Percentiles rank a stretch among this genome's conserved stretches.
Conservation (phyloP, 2,797 vertebrate species). For the Hippopotamyrus pictus region DNA sequence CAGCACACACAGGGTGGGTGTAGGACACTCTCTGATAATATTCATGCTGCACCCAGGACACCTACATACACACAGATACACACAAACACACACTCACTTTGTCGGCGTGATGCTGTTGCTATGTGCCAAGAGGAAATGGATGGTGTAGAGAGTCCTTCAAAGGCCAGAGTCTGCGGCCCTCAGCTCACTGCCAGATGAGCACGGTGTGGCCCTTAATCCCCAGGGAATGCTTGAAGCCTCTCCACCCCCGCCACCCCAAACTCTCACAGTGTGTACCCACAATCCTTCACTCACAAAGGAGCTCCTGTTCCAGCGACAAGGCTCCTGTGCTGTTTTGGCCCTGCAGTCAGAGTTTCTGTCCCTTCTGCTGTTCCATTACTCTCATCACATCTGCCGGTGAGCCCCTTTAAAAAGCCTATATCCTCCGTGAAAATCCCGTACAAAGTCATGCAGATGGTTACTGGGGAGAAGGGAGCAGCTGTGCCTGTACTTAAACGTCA, state of each 20-base stretch:
- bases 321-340: background rate
- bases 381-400: background rate
- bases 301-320: background rate
- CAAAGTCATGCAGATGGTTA: background rate
- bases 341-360: background rate
- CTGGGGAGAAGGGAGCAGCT: background rate
- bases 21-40: background rate
- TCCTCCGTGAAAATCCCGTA: background rate
- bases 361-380: background rate
- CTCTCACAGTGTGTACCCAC: background rate
- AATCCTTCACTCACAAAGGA: constrained; percentile 14
- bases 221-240: constrained; percentile 61
- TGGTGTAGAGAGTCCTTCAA: constrained; percentile 90
- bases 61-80: background rate
- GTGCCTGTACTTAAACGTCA: background rate
- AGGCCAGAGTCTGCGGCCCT: constrained; percentile 94
- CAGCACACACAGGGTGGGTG: background rate
- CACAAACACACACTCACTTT: background rate
- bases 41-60: background rate
- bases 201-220: constrained; percentile 67
- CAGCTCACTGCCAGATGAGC: constrained; percentile 87
- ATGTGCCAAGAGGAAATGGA: constrained; percentile 56
- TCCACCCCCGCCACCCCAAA: constrained; percentile 23
- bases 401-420: background rate
- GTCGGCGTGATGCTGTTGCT: constrained; percentile 6